Evolutionary conservation across 2,797 vertebrate genomes (phyloP).

Genomic region (Microctenopoma lineatum): DNA sequence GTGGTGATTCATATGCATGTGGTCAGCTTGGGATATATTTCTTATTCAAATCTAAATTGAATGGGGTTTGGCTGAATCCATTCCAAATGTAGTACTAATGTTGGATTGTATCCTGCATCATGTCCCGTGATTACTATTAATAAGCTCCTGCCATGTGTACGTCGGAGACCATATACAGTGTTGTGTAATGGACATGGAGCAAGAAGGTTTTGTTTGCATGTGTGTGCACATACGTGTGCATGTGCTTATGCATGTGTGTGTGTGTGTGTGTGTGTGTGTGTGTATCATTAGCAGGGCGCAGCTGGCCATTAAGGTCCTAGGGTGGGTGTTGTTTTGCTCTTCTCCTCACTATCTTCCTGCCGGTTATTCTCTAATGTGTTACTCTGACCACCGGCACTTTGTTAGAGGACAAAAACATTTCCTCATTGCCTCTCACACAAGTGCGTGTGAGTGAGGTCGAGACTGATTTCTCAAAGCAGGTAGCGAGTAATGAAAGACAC

Average conservation of each 20-base stretch:
- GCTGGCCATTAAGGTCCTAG: slow-evolving; percentile 77
- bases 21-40: slow-evolving; percentile 82
- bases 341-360: slow-evolving; percentile 58
- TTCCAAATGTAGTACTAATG: slow-evolving; percentile 82
- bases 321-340: slow-evolving; percentile 72
- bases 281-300: slow-evolving; percentile 75
- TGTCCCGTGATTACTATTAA: slow-evolving; percentile 83
- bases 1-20: slow-evolving; percentile 87
- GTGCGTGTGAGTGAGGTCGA: slow-evolving; percentile 79
- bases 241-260: slow-evolving; percentile 11
- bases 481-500: slow-evolving; percentile 84
- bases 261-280: slow-evolving; percentile 29
- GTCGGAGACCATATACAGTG: slow-evolving; percentile 61
- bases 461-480: slow-evolving; percentile 86
- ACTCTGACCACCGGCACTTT: slow-evolving; percentile 78
- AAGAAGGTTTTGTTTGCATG: slow-evolving; percentile 8
- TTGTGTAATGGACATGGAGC: slow-evolving; percentile 62
- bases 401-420: slow-evolving; percentile 82
- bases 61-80: slow-evolving; percentile 79
- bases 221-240: slow-evolving; percentile 3
- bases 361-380: slow-evolving; percentile 73
- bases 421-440: slow-evolving; percentile 74
- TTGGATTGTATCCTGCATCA: slow-evolving; percentile 82
- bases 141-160: slow-evolving; percentile 76
- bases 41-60: slow-evolving; percentile 88